Conservation (phyloP, 2,113 vertebrate species). For the Indicator indicator region DNA sequence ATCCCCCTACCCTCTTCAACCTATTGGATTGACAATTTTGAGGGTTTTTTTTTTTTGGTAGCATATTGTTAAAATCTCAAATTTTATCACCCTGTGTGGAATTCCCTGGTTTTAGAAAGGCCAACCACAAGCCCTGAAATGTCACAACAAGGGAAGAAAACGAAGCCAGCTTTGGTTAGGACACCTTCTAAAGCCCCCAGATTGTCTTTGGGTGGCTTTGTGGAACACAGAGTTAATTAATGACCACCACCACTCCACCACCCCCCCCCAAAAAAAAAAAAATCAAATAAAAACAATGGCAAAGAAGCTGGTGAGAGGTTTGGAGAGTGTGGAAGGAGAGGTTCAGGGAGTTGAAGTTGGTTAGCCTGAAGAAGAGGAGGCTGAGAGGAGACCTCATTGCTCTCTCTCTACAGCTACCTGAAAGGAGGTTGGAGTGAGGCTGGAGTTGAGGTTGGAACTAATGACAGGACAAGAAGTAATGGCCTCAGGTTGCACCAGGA, state of each 20-base stretch:
- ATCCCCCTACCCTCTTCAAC: no score
- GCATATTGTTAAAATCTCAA: slow-evolving; percentile 37
- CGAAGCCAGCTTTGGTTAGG: neutral
- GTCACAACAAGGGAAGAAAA: slow-evolving; percentile 43
- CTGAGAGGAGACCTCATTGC: no score
- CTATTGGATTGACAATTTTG: slow-evolving; percentile 20
- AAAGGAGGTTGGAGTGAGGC: no score
- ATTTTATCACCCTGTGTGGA: slow-evolving; percentile 64
- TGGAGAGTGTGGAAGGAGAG: no score
- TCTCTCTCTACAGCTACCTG: no score
- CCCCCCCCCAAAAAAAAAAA: neutral
- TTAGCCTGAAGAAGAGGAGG: no score
- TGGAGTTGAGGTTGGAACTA: no score
- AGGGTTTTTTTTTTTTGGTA: slow-evolving; percentile 37
- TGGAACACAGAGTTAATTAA: neutral
- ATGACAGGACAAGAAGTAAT: no score
- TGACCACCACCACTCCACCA: no score
- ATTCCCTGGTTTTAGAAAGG: slow-evolving; percentile 69
- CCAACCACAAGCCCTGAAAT: slow-evolving; percentile 11
- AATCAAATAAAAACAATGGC: neutral
- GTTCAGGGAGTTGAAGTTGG: no score
- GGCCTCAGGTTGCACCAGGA: no score
- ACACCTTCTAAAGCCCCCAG: neutral
- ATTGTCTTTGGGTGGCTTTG: neutral
- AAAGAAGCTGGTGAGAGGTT: no score